phyloP scores from a whole-genome alignment of 2,797 vertebrate species.

The Zalophus californianus region DNA sequence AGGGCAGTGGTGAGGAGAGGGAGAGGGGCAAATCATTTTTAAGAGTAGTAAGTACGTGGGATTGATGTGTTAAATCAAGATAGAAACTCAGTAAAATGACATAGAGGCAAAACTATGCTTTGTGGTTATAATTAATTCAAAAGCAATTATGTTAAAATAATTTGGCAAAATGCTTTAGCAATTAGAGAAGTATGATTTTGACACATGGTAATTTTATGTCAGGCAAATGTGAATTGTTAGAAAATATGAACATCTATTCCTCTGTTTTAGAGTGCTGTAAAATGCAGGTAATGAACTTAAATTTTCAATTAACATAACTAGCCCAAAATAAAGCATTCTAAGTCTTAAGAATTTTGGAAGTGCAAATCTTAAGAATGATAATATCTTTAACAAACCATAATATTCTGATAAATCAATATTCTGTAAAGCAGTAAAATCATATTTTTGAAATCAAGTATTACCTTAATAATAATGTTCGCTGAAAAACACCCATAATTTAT shows the following conservation, averaged over 20 bases:
- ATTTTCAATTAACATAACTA: background rate
- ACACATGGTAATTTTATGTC: background rate
- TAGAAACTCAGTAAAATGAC: background rate
- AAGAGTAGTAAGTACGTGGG: background rate
- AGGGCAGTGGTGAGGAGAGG: background rate
- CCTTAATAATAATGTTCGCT: background rate
- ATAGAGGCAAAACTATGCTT: background rate
- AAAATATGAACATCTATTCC: background rate
- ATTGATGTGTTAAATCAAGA: background rate
- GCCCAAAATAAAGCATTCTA: background rate
- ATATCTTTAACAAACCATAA: background rate
- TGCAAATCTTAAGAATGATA: background rate
- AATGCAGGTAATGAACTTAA: background rate
- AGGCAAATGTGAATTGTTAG: background rate
- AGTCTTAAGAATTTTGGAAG: background rate
- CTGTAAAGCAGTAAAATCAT: background rate
- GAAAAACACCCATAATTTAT: background rate
- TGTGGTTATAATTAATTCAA: background rate
- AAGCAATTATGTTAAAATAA: background rate
- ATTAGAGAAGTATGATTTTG: slow-evolving; percentile 36
- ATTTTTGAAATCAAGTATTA: background rate
- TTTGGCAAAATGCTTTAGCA: background rate
- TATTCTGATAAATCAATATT: background rate
- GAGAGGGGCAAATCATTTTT: background rate
- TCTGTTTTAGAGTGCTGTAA: background rate